Evolutionary conservation across 2,113 vertebrate species (phyloP), one percentile per base, ranked within the genome.

Genomic region (Phyllostomus discolor): DNA sequence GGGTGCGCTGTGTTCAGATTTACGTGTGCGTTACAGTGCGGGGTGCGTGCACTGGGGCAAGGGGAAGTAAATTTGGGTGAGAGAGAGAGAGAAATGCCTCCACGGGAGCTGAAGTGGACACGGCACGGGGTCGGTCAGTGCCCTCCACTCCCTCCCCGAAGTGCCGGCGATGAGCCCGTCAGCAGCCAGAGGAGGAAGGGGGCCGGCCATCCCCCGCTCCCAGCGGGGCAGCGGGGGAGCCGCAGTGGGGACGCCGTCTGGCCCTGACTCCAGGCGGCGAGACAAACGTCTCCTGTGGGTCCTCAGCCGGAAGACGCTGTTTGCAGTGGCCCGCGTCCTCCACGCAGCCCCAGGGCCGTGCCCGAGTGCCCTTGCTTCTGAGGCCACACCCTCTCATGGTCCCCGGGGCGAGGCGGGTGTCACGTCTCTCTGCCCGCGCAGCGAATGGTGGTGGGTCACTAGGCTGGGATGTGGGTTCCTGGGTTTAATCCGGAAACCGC

Each of bases 401-500:
- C 46, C 83, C 43, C 4, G 0, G 5, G 35, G 48, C 70, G 76
- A 3, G 76, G 70, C 43, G 50, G 35, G 24, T 82, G 41, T 72
- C 79, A 76, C 33, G 38, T 59, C 52, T 59, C 52, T 57, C 62
- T 9, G 54, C n/a, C 31, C 20, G 15, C 43, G 79, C 41, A 67
- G 10, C 57, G 46, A 87, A 88, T 10, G 11, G 48, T 50, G 73
- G 70, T 41, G 38, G 38, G 66, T 93, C 84, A 95, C 4, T 52
- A 80, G 70, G 67, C n/a, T n/a, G 81, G 93, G 38, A 46, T 81
- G 41, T 72, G 78, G 31, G n/a, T 88, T 90, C 76, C 46, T 81
- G 91, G n/a, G 46, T 81, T 85, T 92, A 80, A 43, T 92, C 50
- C 90, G 95, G 84, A 96, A 88, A 97, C 87, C 95, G 85, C 76